Evolutionary conservation across 1,140 invertebrate genomes (phyloP).

Genomic region (Drosophila rhopaloa): DNA sequence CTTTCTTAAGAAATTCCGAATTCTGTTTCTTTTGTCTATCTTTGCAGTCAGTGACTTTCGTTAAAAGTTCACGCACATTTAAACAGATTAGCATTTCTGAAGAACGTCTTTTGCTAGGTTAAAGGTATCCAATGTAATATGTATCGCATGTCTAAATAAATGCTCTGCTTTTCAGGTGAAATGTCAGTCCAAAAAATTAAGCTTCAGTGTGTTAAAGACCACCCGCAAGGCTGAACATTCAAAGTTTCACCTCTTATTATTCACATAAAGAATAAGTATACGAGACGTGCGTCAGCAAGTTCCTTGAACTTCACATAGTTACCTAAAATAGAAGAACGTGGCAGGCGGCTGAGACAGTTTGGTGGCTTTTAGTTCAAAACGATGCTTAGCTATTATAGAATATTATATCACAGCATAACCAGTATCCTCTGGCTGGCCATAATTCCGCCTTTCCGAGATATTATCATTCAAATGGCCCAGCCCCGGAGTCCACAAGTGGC

Average conservation of each 20-base stretch:
- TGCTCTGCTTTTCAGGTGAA: slow-evolving; percentile 6
- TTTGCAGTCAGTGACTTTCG: background rate
- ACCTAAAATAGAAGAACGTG: slow-evolving; percentile 45
- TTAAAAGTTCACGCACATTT: slow-evolving; percentile 22
- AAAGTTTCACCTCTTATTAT: slow-evolving; percentile 22
- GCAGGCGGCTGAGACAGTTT: slow-evolving; percentile 38
- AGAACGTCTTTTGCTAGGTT: background rate
- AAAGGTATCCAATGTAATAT: background rate
- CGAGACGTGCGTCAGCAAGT: slow-evolving; percentile 48
- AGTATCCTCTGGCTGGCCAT: slow-evolving; percentile 32
- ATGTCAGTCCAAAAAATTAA: slow-evolving; percentile 3
- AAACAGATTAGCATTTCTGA: slow-evolving; percentile 10
- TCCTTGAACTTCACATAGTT: slow-evolving; percentile 72
- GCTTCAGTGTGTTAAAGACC: slow-evolving; percentile 4
- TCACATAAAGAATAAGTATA: slow-evolving; percentile 22
- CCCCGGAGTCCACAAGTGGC: slow-evolving; percentile 19
- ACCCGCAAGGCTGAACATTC: slow-evolving; percentile 13
- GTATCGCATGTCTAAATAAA: slow-evolving; percentile 3
- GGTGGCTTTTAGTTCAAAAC: slow-evolving; percentile 30
- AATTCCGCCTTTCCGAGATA: slow-evolving; percentile 49
- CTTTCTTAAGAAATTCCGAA: slow-evolving; percentile 17
- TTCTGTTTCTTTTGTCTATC: background rate
- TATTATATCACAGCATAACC: slow-evolving; percentile 51
- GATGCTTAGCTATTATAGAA: slow-evolving; percentile 47
- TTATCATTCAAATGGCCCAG: slow-evolving; percentile 67